A percentile compares a stretch with the other conserved stretches of the same genome.
These are phyloP conservation scores for Ctenosaura bakeri DNA, from an alignment of 2,797 vertebrate species.

Conservation along the genomic window DNA sequence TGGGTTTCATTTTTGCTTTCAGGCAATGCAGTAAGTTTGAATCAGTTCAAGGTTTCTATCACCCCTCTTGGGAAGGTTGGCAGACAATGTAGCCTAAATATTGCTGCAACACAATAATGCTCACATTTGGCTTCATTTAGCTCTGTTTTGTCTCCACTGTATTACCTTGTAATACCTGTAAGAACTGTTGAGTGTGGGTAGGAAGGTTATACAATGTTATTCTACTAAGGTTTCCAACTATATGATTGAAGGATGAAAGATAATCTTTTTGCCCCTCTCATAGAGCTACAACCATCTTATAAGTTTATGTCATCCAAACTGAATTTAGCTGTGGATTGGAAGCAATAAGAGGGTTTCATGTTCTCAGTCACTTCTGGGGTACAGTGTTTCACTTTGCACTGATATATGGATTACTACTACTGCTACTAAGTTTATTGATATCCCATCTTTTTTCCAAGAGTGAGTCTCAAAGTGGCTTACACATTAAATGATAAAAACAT, in stretches of 20 bases:
- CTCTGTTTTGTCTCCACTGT: constrained; percentile 2
- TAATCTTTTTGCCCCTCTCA: background rate
- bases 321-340: background rate
- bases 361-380: background rate
- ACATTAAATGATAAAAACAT: too few species aligned
- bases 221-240: background rate
- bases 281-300: background rate
- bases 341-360: background rate
- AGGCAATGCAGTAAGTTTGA: background rate
- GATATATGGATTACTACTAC: background rate
- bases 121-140: background rate
- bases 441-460: too few species aligned
- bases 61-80: background rate
- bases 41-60: background rate
- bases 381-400: background rate
- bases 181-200: background rate
- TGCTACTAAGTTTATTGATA: too few species aligned
- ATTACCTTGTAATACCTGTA: background rate
- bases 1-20: constrained; percentile 5
- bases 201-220: background rate
- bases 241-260: background rate
- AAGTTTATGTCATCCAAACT: background rate
- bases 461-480: too few species aligned
- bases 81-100: constrained; percentile 2
- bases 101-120: background rate